Evolutionary conservation across 2,113 vertebrate species (phyloP).

Genomic region (Carassius carassius): DNA sequence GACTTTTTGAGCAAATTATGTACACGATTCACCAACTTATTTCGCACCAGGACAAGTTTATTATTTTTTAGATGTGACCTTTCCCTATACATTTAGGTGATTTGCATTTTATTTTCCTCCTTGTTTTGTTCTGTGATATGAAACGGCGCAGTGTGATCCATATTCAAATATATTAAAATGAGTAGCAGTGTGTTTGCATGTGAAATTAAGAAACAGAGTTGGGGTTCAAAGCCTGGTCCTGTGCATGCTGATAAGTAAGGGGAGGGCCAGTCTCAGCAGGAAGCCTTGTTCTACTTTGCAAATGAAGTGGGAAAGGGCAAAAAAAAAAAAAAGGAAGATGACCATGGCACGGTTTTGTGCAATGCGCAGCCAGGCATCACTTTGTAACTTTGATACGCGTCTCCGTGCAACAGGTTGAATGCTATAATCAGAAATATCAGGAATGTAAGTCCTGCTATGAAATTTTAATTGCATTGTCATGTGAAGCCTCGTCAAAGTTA

Average conservation of each 20-base stretch:
- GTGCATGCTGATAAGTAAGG: conserved; percentile 73
- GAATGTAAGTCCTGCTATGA: conserved; percentile 6
- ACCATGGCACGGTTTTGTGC: conserved; percentile 60
- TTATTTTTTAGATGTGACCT: conserved; percentile 66
- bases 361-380: conserved; percentile 20
- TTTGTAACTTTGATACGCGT: conserved; percentile 65
- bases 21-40: not conserved
- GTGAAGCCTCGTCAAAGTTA: conserved; percentile 31
- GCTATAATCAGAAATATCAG: conserved; percentile 35
- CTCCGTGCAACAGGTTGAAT: conserved; percentile 50
- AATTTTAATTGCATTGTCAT: conserved; percentile 21
- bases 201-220: conserved; percentile 70
- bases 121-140: conserved; percentile 65
- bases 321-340: conserved; percentile 54
- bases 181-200: conserved; percentile 74
- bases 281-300: conserved; percentile 66
- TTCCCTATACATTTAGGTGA: conserved; percentile 68
- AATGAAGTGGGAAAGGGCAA: conserved; percentile 61
- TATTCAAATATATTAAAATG: conserved; percentile 81
- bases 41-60: not conserved
- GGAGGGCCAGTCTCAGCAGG: conserved; percentile 61
- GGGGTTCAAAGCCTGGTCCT: conserved; percentile 72
- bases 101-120: conserved; percentile 68
- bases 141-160: conserved; percentile 73
- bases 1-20: not conserved